A percentile compares a stretch with the other conserved stretches of the same genome.
Evolutionary conservation across 2,797 vertebrate genomes (phyloP).

Genomic region (Notolabrus celidotus): DNA sequence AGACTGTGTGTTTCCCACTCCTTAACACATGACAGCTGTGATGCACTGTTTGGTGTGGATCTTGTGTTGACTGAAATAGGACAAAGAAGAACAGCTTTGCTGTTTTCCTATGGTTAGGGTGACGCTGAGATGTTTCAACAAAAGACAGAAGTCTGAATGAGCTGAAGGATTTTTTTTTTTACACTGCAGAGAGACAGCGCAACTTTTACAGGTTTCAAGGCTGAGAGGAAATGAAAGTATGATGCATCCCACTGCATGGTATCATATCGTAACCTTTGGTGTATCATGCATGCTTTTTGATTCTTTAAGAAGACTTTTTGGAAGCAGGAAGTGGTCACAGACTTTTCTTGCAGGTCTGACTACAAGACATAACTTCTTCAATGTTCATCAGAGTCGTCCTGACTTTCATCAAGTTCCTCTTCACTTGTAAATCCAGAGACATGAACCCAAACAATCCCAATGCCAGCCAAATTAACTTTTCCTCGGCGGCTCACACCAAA

Average conservation of each 20-base stretch:
- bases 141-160: no score
- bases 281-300: no score
- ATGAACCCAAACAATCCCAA: constrained; percentile 30
- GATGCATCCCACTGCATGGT: no score
- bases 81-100: not conserved
- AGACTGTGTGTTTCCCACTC: not conserved
- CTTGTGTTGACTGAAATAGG: not conserved
- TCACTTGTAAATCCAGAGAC: constrained; percentile 37
- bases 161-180: no score
- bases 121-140: not conserved
- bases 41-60: not conserved
- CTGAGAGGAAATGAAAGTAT: not conserved
- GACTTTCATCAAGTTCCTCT: constrained; percentile 39
- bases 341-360: no score
- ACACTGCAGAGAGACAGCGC: not conserved
- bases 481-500: constrained; percentile 20
- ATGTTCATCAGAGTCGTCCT: no score
- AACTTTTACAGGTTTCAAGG: not conserved
- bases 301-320: no score
- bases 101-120: not conserved
- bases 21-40: constrained; percentile 12
- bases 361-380: no score
- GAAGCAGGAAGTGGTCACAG: no score
- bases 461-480: constrained; percentile 53
- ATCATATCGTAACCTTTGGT: no score